Percentiles rank a stretch among this genome's conserved stretches.
phyloP scores from a whole-genome alignment of 2,113 vertebrate genomes.

The Eudyptes chrysolophus region DNA sequence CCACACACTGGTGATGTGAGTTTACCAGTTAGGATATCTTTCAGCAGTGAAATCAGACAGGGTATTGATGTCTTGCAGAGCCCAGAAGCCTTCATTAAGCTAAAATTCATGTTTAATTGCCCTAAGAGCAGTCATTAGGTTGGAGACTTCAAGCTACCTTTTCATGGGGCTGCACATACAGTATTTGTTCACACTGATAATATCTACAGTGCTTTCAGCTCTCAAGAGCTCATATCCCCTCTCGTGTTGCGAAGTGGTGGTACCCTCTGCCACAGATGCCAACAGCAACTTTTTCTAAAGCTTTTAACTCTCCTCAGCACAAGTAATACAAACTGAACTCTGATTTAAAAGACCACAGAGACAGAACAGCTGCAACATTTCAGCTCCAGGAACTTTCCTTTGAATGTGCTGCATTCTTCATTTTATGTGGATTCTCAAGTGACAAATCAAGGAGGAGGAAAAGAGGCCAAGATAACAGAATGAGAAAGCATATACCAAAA shows the following conservation, averaged over 20 bases:
- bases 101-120: background rate
- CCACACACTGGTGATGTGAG: background rate
- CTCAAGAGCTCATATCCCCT: background rate
- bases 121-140: background rate
- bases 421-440: conserved; percentile 38
- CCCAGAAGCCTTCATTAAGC: background rate
- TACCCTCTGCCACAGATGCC: background rate
- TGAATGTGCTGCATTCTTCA: background rate
- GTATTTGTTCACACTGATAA: background rate
- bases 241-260: background rate
- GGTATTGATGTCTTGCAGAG: background rate
- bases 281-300: background rate
- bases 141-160: background rate
- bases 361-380: conserved; percentile 25
- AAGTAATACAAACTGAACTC: background rate
- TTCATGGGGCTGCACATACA: fast-evolving
- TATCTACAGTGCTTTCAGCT: background rate
- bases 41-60: background rate
- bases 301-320: background rate
- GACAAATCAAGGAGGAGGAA: background rate
- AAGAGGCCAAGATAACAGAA: background rate
- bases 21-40: background rate
- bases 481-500: background rate
- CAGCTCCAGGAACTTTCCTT: conserved; percentile 7
- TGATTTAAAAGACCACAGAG: background rate